phyloP scores from a whole-genome alignment of 2,797 vertebrate species.

The Denticeps clupeoides region DNA sequence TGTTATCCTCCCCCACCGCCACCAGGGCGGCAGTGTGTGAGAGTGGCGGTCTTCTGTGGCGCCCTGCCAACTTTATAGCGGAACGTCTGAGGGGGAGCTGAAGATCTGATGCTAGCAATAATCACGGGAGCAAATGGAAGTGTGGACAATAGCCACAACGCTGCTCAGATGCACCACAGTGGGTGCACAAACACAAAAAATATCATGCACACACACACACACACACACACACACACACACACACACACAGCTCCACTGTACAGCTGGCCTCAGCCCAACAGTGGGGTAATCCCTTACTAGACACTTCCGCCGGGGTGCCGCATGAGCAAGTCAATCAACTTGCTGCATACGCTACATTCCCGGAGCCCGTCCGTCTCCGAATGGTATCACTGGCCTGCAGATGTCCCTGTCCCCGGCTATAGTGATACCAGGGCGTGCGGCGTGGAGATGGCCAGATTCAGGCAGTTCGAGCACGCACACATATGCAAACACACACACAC shows the following conservation, averaged over 20 bases:
- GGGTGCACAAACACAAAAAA: neutral
- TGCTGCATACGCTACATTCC: slow-evolving; percentile 9
- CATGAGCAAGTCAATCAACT: slow-evolving; percentile 13
- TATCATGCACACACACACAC: neutral
- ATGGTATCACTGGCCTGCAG: slow-evolving; percentile 51
- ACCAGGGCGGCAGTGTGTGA: neutral
- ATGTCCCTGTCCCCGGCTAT: slow-evolving; percentile 39
- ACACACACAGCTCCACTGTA: slow-evolving; percentile 45
- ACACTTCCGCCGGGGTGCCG: slow-evolving; percentile 19
- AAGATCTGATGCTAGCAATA: slow-evolving; percentile 1
- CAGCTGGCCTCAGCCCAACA: slow-evolving; percentile 44
- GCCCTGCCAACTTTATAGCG: neutral
- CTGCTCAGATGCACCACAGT: too few species aligned
- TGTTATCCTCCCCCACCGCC: slow-evolving; percentile 2
- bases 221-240: neutral
- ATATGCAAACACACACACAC: too few species aligned
- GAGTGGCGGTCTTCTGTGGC: neutral
- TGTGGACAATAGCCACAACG: too few species aligned
- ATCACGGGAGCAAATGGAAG: neutral
- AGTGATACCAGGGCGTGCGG: slow-evolving; percentile 35
- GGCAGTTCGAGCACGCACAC: neutral
- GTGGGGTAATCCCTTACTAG: slow-evolving; percentile 46
- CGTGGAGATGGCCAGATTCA: slow-evolving; percentile 41
- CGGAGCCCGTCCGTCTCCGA: slow-evolving; percentile 9
- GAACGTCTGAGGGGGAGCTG: neutral